phyloP scores from a whole-genome alignment of 2,888 invertebrate species.

The Melanophora roralis region DNA sequence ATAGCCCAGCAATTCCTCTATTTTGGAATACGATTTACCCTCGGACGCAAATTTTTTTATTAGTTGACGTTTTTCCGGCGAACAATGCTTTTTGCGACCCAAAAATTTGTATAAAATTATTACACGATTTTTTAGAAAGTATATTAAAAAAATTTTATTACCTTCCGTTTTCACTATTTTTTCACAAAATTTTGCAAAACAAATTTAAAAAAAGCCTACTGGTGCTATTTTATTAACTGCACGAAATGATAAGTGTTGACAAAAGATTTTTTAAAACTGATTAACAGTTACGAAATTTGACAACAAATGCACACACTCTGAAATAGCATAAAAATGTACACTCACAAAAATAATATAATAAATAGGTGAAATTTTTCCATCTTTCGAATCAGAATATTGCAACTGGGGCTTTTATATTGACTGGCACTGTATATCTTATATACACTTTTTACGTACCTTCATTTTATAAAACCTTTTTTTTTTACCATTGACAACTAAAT shows the following conservation, averaged over 20 bases:
- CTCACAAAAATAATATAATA: too few relatives aligned
- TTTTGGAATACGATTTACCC: conserved; percentile 8
- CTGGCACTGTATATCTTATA: too few relatives aligned
- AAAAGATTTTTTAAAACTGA: not conserved
- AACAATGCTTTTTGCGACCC: not conserved
- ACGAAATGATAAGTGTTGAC: not conserved
- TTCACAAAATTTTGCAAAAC: not conserved
- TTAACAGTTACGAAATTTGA: not conserved
- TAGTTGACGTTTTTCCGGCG: not conserved
- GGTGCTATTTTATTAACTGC: not conserved
- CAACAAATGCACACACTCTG: too few relatives aligned
- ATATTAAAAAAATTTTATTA: not conserved
- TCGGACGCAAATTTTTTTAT: conserved; percentile 10
- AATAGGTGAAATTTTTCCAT: too few relatives aligned
- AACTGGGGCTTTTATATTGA: too few relatives aligned
- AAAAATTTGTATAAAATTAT: conserved; percentile 21
- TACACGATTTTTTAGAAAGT: not conserved
- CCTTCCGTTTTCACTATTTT: not conserved
- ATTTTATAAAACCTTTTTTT: too few relatives aligned
- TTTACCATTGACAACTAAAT: too few relatives aligned
- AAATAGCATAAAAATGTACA: too few relatives aligned
- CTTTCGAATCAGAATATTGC: too few relatives aligned
- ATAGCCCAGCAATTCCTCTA: not conserved
- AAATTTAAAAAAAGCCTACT: not conserved
- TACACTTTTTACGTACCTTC: too few relatives aligned